Base-by-base conservation (phyloP, 2,888 invertebrate genomes). In the Drosophila diplacantha region DNA sequence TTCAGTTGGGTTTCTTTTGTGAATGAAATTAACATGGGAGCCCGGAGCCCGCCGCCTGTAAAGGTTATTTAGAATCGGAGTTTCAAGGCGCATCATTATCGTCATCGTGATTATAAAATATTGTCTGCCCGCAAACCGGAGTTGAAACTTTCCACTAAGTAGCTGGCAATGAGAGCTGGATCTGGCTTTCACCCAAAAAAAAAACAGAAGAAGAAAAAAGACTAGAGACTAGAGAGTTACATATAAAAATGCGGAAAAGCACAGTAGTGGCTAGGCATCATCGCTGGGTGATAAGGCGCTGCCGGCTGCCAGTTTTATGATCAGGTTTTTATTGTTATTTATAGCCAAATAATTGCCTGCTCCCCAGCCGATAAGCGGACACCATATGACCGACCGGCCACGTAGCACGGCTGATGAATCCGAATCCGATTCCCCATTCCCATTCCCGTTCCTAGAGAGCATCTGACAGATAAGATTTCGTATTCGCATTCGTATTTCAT, bases 281-380 rank as follows among this genome's bases (percentile, higher is more conserved):
- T 61, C 41, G 46, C 47, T 24, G 34, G 8, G 14, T 44, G 52
- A 65, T 64, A 64, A 65, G 55, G 46, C 34, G 18, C 39, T 44
- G 43, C 20, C 26, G 16, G 53, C 61, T 49, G 29, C 31, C 49
- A 44, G 41, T 51, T 71, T 74, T 75, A 66, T 41, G 71, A 66
- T 70, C 68, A 74, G 77, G 61, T 59, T 67, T 77, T 77, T 80
- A 77, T 80, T 73, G 62, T 76, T 76, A 77, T 77, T 77, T 77
- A 80, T 77, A 69, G 73, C 66, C 69, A 74, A 76, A 74, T 75
- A 76, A 79, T 72, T 75, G 59, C 67, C 61, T 41, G 54, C 62
- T 55, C 39, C 37, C 57, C 16, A 16, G 31, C 44, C 39, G 75
- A 78, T 71, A 73, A 75, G 59, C 57, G 34, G 31, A 69, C 74